Evolutionary conservation across 1,140 invertebrate species (phyloP), one percentile per base, ranked within the genome.

Genomic region (Pseudomyrmex dendroicus): DNA sequence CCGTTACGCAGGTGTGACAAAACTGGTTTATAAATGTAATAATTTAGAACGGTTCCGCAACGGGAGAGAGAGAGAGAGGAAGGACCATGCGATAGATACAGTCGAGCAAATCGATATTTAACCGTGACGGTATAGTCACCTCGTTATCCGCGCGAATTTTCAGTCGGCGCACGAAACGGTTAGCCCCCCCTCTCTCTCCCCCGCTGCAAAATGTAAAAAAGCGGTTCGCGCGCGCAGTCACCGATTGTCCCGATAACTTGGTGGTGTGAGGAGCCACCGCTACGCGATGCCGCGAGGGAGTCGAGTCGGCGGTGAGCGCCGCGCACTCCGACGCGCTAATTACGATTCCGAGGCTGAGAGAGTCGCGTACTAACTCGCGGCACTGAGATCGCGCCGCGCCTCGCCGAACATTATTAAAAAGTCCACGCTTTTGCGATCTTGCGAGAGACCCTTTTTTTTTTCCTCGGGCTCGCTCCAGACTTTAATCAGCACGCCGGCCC

Each of bases 341-440:
- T 89, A 89, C 84, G 20, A 85, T 85, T 87, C 66, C 73, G 67
- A 89, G 66, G 59, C 82, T 46, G 63, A 57, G 20, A 20, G 35
- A 22, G 22, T 35, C n/a, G 63, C 67, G 74, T 74, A 82, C 46
- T 20, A 61, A 67, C 64, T 2, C 25, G 25, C 25, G 59, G 13
- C 25, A 46, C 22, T 50, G 63, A 68, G 83, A 80, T 80, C 83
- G 73, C 66, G 74, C 63, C 62, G 54, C 76, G 56, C 48, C 64
- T 61, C 80, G 54, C 22, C 73, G 48, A 83, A 86, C 82, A 85
- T 90, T 89, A 89, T 89, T 90, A 88, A 89, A 35, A 89, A 86
- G 86, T 90, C 83, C 59, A 77, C 80, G 73, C 78, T 77, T 86
- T 87, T 64, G 73, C 87, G 64, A 82, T 1, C 12, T 22, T 44